A percentile compares a stretch with the other conserved stretches of the same genome.
phyloP scores from a whole-genome alignment of 2,113 vertebrate species.

The Chunga burmeisteri region DNA sequence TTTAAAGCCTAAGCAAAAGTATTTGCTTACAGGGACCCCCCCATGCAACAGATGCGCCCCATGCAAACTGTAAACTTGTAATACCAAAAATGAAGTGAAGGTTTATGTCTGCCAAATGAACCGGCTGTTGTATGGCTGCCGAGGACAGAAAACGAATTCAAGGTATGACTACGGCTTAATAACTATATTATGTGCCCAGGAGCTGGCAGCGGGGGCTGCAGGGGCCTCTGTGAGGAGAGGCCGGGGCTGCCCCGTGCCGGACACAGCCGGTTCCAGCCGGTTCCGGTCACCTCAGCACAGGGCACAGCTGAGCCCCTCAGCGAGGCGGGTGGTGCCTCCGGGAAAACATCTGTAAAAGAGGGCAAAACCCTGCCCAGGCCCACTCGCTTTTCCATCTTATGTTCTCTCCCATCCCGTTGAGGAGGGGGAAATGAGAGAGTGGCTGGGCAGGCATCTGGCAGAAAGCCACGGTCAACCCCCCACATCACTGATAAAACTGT shows the following conservation, averaged over 20 bases:
- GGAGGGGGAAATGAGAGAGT: too few relatives aligned
- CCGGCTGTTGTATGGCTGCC: neutral
- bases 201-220: fast-evolving
- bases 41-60: neutral
- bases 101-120: neutral
- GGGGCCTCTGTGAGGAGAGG: neutral
- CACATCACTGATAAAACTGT: neutral
- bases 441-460: too few relatives aligned
- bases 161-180: neutral
- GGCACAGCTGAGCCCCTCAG: neutral
- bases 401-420: neutral
- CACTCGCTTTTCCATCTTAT: neutral
- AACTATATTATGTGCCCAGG: fast-evolving
- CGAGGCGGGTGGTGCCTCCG: fast-evolving
- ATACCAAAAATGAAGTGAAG: neutral
- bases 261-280: fast-evolving
- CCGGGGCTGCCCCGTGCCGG: fast-evolving
- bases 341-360: fast-evolving
- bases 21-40: neutral
- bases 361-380: neutral
- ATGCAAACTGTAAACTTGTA: neutral
- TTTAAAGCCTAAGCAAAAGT: neutral
- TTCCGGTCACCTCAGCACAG: too few relatives aligned
- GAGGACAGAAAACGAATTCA: neutral
- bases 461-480: neutral